Percentiles rank a stretch among this genome's conserved stretches.
These are phyloP conservation scores for Geopemphigus sp. DNA, from an alignment of 1,140 invertebrate species.

Conservation along the genomic window DNA sequence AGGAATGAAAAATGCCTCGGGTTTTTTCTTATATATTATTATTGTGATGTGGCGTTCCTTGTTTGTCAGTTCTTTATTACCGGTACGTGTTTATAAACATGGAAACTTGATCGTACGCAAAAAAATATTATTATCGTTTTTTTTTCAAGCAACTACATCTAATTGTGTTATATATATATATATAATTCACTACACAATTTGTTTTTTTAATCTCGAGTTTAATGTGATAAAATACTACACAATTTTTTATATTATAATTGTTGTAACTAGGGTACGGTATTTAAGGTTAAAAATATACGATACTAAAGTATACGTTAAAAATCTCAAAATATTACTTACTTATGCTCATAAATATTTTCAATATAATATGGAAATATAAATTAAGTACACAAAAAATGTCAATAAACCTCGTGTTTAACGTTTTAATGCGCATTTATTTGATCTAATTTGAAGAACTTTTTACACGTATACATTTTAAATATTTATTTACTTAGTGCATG, in stretches of 20 bases:
- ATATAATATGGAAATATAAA: too few species aligned
- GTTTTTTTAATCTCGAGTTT: not conserved
- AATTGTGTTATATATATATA: not conserved
- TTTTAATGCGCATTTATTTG: too few species aligned
- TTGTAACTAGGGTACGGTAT: too few species aligned
- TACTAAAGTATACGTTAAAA: too few species aligned
- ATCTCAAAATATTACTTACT: too few species aligned
- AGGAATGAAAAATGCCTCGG: constrained; percentile 17
- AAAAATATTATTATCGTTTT: constrained; percentile 14
- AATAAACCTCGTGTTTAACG: too few species aligned
- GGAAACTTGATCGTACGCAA: constrained; percentile 43
- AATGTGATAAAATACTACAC: constrained; percentile 7
- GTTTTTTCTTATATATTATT: constrained; percentile 33
- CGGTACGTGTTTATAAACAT: constrained; percentile 39
- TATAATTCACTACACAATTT: not conserved
- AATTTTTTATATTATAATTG: not conserved
- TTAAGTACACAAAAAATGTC: too few species aligned
- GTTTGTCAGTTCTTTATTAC: constrained; percentile 42
- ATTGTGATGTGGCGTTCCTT: constrained; percentile 20
- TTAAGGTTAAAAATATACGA: too few species aligned
- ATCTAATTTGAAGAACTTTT: too few species aligned
- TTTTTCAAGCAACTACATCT: constrained; percentile 23
- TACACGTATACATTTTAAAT: too few species aligned
- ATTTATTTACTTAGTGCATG: too few species aligned
- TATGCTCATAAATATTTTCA: too few species aligned